Conservation (phyloP, 2,113 vertebrate species). For the Ochotona princeps region DNA sequence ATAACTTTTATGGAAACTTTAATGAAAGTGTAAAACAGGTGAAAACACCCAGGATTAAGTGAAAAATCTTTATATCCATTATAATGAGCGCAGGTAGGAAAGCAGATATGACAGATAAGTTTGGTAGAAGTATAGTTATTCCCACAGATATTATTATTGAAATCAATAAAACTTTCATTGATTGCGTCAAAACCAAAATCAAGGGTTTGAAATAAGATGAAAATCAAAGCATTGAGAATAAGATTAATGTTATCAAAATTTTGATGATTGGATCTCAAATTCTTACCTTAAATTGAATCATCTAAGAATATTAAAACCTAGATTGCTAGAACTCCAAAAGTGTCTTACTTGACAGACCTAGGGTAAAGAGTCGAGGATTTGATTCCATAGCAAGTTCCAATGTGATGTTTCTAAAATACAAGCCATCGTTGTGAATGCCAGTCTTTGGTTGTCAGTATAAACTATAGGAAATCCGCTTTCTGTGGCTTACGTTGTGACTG, state of each 20-base stretch:
- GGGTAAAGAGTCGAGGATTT: not conserved
- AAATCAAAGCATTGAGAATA: not conserved
- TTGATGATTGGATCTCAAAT: not conserved
- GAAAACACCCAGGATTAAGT: not conserved
- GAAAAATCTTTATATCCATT: not conserved
- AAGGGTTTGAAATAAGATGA: not conserved
- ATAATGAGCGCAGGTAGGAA: not conserved
- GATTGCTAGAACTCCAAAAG: rapidly evolving
- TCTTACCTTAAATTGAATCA: not conserved
- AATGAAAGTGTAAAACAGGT: not conserved
- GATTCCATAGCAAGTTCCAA: not conserved
- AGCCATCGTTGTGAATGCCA: not conserved
- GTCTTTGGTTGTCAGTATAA: not conserved
- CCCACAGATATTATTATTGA: not conserved
- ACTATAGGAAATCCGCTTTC: not conserved
- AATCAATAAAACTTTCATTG: not conserved
- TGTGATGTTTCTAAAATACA: not conserved
- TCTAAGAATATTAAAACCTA: not conserved
- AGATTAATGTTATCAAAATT: not conserved
- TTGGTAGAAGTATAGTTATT: not conserved
- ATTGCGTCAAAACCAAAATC: not conserved
- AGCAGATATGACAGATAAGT: not conserved
- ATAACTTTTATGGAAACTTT: slow-evolving; percentile 24
- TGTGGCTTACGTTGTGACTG: not conserved
- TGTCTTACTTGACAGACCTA: not conserved